Percentiles rank a stretch among this genome's conserved stretches.
Evolutionary conservation across 2,113 vertebrate genomes (phyloP).

Genomic region (Thunnus thynnus): DNA sequence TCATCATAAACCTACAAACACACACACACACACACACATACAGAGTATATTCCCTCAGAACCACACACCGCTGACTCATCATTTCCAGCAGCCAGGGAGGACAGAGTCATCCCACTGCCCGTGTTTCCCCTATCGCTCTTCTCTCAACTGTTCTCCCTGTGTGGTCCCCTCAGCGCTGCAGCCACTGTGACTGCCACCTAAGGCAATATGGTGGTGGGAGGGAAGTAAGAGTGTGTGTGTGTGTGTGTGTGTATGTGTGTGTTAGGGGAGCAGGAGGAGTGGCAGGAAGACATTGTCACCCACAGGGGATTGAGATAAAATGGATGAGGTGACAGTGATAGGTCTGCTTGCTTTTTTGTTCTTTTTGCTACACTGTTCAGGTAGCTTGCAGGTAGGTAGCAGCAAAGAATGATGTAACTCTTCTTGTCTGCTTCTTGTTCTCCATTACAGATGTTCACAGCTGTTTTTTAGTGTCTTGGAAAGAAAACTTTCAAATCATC

Average conservation of each 20-base stretch:
- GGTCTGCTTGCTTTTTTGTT: constrained; percentile 4
- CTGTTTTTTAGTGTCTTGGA: too few species aligned
- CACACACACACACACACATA: constrained; percentile 20
- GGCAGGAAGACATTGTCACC: constrained; percentile 45
- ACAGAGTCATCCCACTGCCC: constrained; percentile 44
- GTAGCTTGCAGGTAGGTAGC: background rate
- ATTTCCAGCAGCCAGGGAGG: constrained; percentile 33
- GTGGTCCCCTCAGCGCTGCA: constrained; percentile 67
- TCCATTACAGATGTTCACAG: too few species aligned
- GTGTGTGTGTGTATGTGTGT: constrained; percentile 4
- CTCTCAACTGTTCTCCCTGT: constrained; percentile 48
- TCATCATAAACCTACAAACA: constrained; percentile 45
- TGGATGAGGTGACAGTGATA: constrained; percentile 39
- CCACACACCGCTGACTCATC: constrained; percentile 55
- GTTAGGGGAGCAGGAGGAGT: background rate
- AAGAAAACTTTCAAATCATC: too few species aligned
- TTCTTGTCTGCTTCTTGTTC: too few species aligned
- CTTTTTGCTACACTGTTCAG: background rate
- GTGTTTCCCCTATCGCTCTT: constrained; percentile 44
- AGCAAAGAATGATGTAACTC: background rate
- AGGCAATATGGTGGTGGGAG: constrained; percentile 28
- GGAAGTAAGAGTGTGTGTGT: constrained; percentile 9
- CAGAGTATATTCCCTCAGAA: constrained; percentile 11
- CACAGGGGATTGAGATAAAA: constrained; percentile 53
- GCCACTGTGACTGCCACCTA: constrained; percentile 57